A percentile compares a stretch with the other conserved stretches of the same genome.
phyloP scores from a whole-genome alignment of 2,113 vertebrate species.

The Coturnix japonica region DNA sequence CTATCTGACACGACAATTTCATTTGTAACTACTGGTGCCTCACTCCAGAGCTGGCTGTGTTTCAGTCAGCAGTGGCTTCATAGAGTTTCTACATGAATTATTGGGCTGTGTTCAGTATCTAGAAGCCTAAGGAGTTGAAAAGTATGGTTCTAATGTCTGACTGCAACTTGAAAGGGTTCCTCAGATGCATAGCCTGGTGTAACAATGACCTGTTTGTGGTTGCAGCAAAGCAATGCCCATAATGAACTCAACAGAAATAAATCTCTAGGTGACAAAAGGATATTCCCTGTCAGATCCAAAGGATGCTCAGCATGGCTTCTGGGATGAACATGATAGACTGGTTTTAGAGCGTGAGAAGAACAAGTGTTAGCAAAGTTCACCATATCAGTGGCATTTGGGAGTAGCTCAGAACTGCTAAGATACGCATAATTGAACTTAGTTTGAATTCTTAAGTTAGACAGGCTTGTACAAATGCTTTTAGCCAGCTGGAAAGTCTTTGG shows the following conservation, averaged over 20 bases:
- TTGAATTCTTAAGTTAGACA: neutral
- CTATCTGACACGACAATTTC: neutral
- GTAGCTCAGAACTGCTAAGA: neutral
- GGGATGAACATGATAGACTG: neutral
- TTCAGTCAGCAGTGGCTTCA: neutral
- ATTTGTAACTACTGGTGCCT: neutral
- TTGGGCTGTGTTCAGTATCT: neutral
- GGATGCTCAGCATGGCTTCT: neutral
- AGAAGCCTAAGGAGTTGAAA: neutral
- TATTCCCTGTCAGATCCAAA: fast-evolving
- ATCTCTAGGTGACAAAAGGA: neutral
- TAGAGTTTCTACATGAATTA: neutral
- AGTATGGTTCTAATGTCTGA: neutral
- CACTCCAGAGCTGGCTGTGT: conserved; percentile 2
- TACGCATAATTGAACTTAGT: neutral
- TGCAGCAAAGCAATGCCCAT: neutral
- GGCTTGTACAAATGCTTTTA: neutral
- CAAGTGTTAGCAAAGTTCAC: neutral
- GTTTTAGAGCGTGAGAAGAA: neutral
- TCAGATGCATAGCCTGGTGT: neutral
- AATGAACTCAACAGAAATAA: neutral
- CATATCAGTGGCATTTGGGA: neutral
- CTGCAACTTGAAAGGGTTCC: neutral
- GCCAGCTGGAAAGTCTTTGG: neutral
- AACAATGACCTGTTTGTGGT: neutral